Percentiles rank a stretch among this genome's conserved stretches.
Evolutionary conservation across 1,140 invertebrate genomes (phyloP).

Genomic region (Zaprionus taronus): DNA sequence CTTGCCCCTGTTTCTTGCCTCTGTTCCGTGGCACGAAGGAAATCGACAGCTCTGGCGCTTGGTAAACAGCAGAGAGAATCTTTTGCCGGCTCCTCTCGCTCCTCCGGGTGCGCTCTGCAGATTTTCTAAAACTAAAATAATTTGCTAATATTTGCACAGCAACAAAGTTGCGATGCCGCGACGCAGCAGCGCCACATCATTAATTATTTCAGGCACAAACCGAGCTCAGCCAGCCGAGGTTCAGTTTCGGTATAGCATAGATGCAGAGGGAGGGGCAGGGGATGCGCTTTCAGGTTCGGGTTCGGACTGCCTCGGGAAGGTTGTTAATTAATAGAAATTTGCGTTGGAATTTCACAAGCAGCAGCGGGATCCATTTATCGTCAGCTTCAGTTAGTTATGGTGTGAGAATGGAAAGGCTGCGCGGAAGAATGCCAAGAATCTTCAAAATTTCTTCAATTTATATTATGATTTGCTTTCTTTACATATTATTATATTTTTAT

Average conservation of each 20-base stretch:
- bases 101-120: conserved; percentile 9
- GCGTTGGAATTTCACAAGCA: conserved; percentile 67
- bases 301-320: conserved; percentile 41
- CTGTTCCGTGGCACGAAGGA: conserved; percentile 1
- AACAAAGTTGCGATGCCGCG: conserved; percentile 57
- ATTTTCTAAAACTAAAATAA: conserved; percentile 82
- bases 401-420: too few relatives aligned
- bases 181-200: conserved; percentile 64
- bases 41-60: conserved; percentile 57
- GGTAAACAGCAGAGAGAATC: conserved; percentile 46
- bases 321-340: conserved; percentile 75
- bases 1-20: neutral
- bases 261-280: neutral
- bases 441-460: too few relatives aligned
- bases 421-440: neutral
- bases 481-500: too few relatives aligned
- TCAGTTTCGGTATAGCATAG: conserved; percentile 17
- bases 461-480: too few relatives aligned
- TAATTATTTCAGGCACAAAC: conserved; percentile 69
- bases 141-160: conserved; percentile 84
- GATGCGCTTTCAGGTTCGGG: conserved; percentile 19
- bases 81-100: neutral
- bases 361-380: conserved; percentile 24
- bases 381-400: neutral
- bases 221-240: conserved; percentile 31